phyloP scores from a whole-genome alignment of 2,113 vertebrate genomes.

The Sula dactylatra region DNA sequence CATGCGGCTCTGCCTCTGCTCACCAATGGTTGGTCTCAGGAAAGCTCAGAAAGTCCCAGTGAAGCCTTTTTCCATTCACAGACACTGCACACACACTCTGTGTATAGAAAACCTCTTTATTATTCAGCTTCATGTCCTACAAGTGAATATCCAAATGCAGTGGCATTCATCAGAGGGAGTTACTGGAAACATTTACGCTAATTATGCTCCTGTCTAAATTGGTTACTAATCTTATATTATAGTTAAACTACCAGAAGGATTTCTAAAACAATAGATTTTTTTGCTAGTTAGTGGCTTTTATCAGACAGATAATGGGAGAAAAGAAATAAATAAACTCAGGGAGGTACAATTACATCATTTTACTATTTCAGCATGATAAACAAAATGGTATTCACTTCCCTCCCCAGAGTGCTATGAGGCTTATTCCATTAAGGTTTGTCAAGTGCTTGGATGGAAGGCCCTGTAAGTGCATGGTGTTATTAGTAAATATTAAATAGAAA shows the following conservation, averaged over 20 bases:
- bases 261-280: constrained; percentile 28
- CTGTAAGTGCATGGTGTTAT: constrained; percentile 42
- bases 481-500: constrained; percentile 63
- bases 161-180: constrained; percentile 11
- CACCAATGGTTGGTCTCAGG: background rate
- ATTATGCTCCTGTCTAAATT: constrained; percentile 46
- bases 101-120: background rate
- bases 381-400: constrained; percentile 52
- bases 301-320: constrained; percentile 37
- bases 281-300: constrained; percentile 29
- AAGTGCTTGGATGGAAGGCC: constrained; percentile 57
- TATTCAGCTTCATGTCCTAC: constrained; percentile 1
- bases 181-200: constrained; percentile 8
- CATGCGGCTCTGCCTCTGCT: background rate
- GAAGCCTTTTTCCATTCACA: background rate
- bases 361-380: constrained; percentile 50
- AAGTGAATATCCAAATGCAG: background rate
- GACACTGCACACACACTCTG: background rate
- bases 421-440: constrained; percentile 67
- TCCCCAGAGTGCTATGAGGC: constrained; percentile 56
- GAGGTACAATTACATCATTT: constrained; percentile 43
- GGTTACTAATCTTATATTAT: constrained; percentile 24
- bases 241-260: constrained; percentile 30
- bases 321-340: constrained; percentile 44
- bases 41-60: background rate